A percentile compares a stretch with the other conserved stretches of the same genome.
Conservation (phyloP, 2,113 vertebrate species). For the Melanocharis versteri region DNA sequence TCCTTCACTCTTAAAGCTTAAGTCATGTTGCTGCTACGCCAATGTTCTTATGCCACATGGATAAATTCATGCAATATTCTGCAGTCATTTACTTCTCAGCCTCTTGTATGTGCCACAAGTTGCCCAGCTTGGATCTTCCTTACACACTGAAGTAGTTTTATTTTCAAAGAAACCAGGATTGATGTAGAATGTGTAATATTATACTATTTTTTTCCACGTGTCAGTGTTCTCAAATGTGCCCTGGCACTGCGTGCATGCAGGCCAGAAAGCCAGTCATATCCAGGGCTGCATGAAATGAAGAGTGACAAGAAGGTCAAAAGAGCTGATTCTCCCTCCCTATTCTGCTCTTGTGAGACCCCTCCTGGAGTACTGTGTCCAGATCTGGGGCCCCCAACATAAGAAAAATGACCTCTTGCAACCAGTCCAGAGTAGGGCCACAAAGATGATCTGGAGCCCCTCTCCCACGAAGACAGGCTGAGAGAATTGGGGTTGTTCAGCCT, state of each 20-base stretch:
- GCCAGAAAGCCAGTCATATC: not conserved
- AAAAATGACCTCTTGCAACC: not conserved
- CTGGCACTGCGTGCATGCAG: not conserved
- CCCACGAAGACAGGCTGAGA: not conserved
- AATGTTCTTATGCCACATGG: not conserved
- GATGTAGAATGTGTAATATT: not conserved
- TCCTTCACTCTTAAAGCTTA: not conserved
- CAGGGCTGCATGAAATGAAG: not conserved
- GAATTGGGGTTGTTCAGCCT: not conserved
- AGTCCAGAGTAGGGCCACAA: not conserved
- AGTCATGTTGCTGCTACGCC: accelerated
- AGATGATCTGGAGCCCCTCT: not conserved
- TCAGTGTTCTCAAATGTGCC: not conserved
- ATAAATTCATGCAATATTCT: not conserved
- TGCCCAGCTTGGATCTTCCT: not conserved
- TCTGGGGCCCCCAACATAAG: accelerated
- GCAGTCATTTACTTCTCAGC: not conserved
- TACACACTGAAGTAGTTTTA: not conserved
- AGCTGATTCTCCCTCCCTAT: not conserved
- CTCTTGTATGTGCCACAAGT: not conserved
- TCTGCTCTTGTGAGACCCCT: not conserved
- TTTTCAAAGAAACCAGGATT: accelerated
- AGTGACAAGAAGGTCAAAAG: not conserved
- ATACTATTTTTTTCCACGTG: not conserved
- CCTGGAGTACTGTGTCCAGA: too few species aligned